Evolutionary conservation across 2,113 vertebrate species (phyloP), one percentile per base, ranked within the genome.

Genomic region (Istiophorus platypterus): DNA sequence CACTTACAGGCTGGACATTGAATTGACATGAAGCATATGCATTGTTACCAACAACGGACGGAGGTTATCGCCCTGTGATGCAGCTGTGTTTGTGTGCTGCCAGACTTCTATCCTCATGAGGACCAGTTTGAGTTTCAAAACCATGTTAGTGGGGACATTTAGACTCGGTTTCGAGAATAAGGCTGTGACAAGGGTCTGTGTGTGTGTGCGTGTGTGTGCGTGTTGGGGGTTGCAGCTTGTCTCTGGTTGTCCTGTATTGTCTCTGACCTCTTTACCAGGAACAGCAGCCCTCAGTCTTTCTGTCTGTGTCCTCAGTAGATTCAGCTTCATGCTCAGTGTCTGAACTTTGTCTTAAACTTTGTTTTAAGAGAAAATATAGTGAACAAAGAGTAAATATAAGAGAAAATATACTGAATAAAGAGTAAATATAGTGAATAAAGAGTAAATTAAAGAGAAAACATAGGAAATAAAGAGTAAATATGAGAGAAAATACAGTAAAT

Each of bases 1-100:
- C 84, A 62, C 70, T 74, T 13, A 54, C 61, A 76, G 68, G 65
- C 17, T 52, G 37, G 15, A 72, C 76, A 62, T 17, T 22, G 71
- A 64, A 56, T 22, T 59, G 76, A 72, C 76, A 63, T 67, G 76
- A 68, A 80, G 80, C 85, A 52, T 72, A 45, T 68, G 67, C 66
- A 58, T 65, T 31, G 63, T 80, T 68, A 29, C 11, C 34, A 51
- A 68, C 59, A 78, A 81, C 71, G 59, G 22, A 66, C 45, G 65
- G 18, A 76, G 72, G 61, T 29, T 62, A 51, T n/a, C 12, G 1
- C 31, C 34, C 59, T 54, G 22, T 39, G 42, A 59, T 72, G 78
- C 67, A 68, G 68, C 56, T 69, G 70, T 13, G 45, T 5, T 15
- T 20, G 45, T 49, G 45, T 49, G 41, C 69, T 57, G 69, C 12